Evolutionary conservation across 92 coral and sea anemone species (phyloP), one percentile per base, ranked within the genome.

Genomic region (Epizoanthus illoricatus): DNA sequence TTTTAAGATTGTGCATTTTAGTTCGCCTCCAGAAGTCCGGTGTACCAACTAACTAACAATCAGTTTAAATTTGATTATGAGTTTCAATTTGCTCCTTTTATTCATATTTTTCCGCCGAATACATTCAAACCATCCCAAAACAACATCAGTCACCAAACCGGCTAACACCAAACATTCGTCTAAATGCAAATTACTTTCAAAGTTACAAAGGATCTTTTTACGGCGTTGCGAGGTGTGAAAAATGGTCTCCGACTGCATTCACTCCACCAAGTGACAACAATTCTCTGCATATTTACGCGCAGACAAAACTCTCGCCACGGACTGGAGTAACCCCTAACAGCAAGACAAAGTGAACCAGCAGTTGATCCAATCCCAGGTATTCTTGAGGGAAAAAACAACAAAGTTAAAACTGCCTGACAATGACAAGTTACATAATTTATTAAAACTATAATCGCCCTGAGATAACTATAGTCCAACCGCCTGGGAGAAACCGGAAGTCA

Each of bases 221-320:
- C 28, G 18, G 71, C 49, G 45, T 78, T 78, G 63, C 64, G 67
- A 78, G 65, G 82, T 78, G 82, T 78, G 82, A 78, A 78, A 76
- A 78, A 78, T 59, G 49, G 82, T 78, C 82, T 78, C 82, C 24
- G 59, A 63, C 82, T 78, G 63, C 24, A 78, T 70, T 62, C 71
- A 64, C 23, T 42, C 45, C 59, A 43, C 13, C 82, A 63, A 78
- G 49, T 63, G 71, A 78, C 56, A 78, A 63, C 43, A 2, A 69
- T n/a, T 75, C 57, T 62, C 47, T 63, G 71, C 64, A 57, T 76
- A 41, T 24, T 76, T 42, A 43, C 71, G 43, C 2, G n/a, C 9
- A 19, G 42, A 78, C 49, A 78, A 78, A 63, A 43, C 82, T 78
- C 59, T 63, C 47, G 15, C 66, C 20, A 43, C 42, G 71, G 65